phyloP scores from a whole-genome alignment of 2,113 vertebrate species.

The Ophthalmolycus amberensis region DNA sequence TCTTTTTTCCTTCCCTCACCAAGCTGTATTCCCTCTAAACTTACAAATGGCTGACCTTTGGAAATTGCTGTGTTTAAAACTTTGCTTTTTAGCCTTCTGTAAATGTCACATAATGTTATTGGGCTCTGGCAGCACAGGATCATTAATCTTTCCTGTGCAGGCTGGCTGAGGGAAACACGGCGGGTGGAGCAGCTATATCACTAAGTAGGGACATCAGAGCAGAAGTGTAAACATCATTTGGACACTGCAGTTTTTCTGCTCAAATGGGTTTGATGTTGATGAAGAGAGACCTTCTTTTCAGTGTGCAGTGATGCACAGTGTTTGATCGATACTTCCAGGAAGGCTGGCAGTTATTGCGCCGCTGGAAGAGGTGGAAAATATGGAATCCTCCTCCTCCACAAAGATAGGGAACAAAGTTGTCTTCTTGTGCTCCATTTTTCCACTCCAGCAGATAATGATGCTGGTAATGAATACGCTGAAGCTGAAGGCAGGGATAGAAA shows the following conservation, averaged over 20 bases:
- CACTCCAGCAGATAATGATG: constrained; percentile 42
- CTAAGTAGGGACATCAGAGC: constrained; percentile 84
- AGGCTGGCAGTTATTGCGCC: constrained; percentile 73
- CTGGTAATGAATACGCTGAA: constrained; percentile 29
- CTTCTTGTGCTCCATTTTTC: constrained; percentile 45
- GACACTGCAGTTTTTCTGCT: constrained; percentile 87
- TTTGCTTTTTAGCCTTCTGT: constrained; percentile 74
- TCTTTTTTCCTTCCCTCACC: constrained; percentile 25
- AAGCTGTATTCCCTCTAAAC: constrained; percentile 49
- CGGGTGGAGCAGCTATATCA: constrained; percentile 79
- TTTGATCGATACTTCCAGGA: constrained; percentile 81
- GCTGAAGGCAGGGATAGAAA: constrained; percentile 6
- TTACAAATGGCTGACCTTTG: constrained; percentile 73
- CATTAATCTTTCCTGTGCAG: constrained; percentile 77
- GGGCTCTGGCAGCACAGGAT: constrained; percentile 71
- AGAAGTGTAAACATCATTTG: constrained; percentile 87
- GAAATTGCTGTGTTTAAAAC: constrained; percentile 72
- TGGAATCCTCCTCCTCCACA: constrained; percentile 41
- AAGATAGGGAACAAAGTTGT: constrained; percentile 51
- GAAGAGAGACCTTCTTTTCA: constrained; percentile 82
- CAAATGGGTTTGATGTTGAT: constrained; percentile 88
- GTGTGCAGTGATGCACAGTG: constrained; percentile 82
- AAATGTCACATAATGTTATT: constrained; percentile 82
- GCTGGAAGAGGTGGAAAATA: constrained; percentile 49
- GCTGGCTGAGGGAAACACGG: constrained; percentile 63